Conservation (phyloP, 1,140 invertebrate genomes). For the Apis cerana region DNA sequence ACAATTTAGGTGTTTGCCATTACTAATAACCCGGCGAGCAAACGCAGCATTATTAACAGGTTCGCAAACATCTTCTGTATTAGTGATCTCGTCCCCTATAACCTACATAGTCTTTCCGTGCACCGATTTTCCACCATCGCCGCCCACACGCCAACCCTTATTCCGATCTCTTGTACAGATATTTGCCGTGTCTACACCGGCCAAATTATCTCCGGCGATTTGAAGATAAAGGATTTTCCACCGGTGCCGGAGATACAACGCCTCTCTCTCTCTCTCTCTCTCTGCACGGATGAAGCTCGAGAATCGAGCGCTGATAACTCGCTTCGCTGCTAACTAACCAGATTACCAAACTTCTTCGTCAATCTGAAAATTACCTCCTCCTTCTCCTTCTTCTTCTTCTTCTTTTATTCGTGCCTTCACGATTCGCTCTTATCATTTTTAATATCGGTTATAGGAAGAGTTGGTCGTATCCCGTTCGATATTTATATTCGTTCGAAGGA, state of each 20-base stretch:
- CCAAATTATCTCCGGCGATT: constrained; percentile 76
- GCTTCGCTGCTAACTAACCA: not conserved
- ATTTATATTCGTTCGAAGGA: too few relatives aligned
- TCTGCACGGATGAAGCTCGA: constrained; percentile 1
- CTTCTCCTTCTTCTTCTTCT: not conserved
- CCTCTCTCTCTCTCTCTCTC: not conserved
- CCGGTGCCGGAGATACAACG: constrained; percentile 26
- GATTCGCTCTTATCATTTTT: too few relatives aligned
- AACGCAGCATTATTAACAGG: constrained; percentile 79
- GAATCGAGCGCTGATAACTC: constrained; percentile 47
- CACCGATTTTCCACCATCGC: constrained; percentile 54
- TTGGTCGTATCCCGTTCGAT: too few relatives aligned
- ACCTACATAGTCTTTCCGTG: constrained; percentile 70
- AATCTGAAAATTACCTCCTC: not conserved
- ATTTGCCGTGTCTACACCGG: constrained; percentile 76
- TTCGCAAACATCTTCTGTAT: constrained; percentile 77
- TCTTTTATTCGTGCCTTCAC: too few relatives aligned
- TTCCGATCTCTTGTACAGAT: constrained; percentile 77
- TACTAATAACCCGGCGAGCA: constrained; percentile 77
- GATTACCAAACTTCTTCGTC: not conserved
- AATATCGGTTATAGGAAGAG: too few relatives aligned
- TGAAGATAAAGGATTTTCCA: constrained; percentile 75
- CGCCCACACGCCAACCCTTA: constrained; percentile 65
- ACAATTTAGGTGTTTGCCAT: constrained; percentile 78
- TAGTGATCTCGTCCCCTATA: constrained; percentile 74